These are phyloP conservation scores for Bombus polaris DNA, from an alignment of 1,140 invertebrate genomes.

Conservation along the genomic window DNA sequence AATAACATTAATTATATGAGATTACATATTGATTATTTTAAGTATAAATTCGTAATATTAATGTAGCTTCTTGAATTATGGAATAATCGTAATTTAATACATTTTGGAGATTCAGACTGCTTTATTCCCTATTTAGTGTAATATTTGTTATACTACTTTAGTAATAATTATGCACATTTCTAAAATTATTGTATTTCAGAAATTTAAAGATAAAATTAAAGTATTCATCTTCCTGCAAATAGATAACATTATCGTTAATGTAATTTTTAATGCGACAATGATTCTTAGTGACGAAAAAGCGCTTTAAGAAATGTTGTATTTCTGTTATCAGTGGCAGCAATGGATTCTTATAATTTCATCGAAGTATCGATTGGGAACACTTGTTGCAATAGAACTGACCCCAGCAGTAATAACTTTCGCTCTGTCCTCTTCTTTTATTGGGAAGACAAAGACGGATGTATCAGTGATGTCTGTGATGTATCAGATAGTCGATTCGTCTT, in stretches of 20 bases:
- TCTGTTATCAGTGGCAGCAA: not conserved
- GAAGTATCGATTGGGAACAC: slow-evolving; percentile 29
- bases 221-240: too few species aligned
- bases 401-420: not conserved
- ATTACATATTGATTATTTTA: not conserved
- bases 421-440: not conserved
- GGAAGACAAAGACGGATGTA: not conserved
- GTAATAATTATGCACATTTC: not conserved
- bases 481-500: not conserved
- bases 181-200: not conserved
- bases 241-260: not conserved
- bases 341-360: slow-evolving; percentile 16
- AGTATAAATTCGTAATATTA: not conserved
- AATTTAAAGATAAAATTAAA: not conserved
- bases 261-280: not conserved
- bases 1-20: not conserved
- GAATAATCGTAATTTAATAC: not conserved
- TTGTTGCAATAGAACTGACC: slow-evolving; percentile 22
- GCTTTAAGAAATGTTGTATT: not conserved
- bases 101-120: not conserved
- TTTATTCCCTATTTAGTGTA: not conserved
- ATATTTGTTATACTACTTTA: not conserved
- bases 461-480: not conserved
- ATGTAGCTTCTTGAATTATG: not conserved
- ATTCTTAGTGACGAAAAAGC: not conserved